Conservation (phyloP, 2,113 vertebrate species). For the Lycaon pictus region DNA sequence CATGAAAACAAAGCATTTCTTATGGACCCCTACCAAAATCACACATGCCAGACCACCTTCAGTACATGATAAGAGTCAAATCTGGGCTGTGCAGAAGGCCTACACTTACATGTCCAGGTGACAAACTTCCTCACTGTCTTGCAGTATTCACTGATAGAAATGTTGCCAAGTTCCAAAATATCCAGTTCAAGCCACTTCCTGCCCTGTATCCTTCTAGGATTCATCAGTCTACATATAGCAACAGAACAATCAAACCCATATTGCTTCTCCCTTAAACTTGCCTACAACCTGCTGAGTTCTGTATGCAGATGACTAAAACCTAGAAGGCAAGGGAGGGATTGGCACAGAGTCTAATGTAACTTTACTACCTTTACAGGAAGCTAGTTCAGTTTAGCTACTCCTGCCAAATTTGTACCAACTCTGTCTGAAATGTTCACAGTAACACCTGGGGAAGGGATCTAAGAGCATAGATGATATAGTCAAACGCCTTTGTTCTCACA, state of each 20-base stretch:
- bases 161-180: neutral
- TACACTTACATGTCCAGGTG: neutral
- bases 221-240: neutral
- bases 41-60: neutral
- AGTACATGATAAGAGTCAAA: neutral
- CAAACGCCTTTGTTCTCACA: neutral
- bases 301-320: neutral
- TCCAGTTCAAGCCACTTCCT: neutral
- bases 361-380: neutral
- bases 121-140: neutral
- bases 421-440: neutral
- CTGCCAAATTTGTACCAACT: neutral
- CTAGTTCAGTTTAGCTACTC: neutral
- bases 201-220: neutral
- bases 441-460: neutral
- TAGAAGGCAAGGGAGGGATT: neutral
- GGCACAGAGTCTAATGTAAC: neutral
- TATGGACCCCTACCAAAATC: neutral
- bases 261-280: neutral
- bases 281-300: conserved; percentile 13
- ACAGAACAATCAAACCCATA: neutral
- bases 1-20: neutral
- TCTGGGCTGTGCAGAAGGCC: neutral
- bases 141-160: neutral
- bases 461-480: neutral